phyloP scores from a whole-genome alignment of 2,113 vertebrate species.

The Elephas maximus region DNA sequence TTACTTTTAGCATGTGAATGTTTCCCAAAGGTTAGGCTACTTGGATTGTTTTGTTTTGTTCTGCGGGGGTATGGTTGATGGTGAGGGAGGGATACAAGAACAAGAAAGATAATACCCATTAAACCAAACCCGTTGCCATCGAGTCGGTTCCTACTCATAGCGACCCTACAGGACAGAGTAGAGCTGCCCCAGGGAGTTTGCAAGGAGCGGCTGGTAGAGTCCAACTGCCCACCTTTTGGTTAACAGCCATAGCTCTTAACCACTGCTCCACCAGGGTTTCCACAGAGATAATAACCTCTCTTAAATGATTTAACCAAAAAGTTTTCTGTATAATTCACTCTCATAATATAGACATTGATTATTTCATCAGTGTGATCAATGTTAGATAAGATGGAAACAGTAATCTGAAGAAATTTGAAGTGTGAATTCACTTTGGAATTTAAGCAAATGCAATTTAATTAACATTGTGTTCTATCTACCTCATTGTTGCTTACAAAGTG shows the following conservation, averaged over 20 bases:
- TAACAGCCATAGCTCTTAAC: too few relatives aligned
- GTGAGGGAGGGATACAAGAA: neutral
- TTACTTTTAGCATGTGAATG: neutral
- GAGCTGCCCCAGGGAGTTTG: too few relatives aligned
- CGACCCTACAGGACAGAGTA: too few relatives aligned
- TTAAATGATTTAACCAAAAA: conserved; percentile 64
- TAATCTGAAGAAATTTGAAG: conserved; percentile 74
- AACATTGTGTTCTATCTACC: conserved; percentile 73
- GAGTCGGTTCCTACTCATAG: too few relatives aligned
- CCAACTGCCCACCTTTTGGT: too few relatives aligned
- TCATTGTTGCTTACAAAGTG: conserved; percentile 67
- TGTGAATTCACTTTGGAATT: conserved; percentile 82
- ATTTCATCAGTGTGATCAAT: conserved; percentile 70
- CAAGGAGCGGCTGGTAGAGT: too few relatives aligned
- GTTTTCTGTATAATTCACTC: conserved; percentile 28
- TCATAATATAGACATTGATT: conserved; percentile 53
- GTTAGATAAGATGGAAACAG: conserved; percentile 78
- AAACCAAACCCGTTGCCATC: too few relatives aligned
- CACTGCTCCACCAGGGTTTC: too few relatives aligned
- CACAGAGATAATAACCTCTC: neutral
- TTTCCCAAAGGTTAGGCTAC: neutral
- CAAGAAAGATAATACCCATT: neutral
- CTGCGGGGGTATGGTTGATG: neutral
- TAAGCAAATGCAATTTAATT: conserved; percentile 84
- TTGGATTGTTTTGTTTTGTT: neutral